phyloP scores from a whole-genome alignment of 2,797 vertebrate species.

The Chlorospingus flavigularis region DNA sequence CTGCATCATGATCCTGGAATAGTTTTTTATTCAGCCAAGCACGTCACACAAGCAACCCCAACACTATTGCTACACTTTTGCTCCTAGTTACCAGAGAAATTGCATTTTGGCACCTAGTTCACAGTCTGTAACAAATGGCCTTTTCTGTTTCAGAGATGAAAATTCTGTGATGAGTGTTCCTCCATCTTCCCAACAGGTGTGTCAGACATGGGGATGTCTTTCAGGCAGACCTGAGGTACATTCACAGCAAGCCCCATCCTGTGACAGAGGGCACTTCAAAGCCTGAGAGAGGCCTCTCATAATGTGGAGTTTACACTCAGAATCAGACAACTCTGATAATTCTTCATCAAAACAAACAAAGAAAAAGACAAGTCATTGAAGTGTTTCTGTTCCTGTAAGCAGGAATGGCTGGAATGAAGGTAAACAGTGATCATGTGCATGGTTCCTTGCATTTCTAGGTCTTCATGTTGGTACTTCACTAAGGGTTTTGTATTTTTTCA shows the following conservation, averaged over 20 bases:
- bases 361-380: background rate
- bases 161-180: background rate
- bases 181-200: background rate
- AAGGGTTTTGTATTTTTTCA: background rate
- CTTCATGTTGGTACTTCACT: background rate
- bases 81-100: background rate
- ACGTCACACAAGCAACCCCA: background rate
- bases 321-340: background rate
- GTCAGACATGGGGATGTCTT: accelerated
- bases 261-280: background rate
- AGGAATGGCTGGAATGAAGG: background rate
- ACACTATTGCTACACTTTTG: background rate
- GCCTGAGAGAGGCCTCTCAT: background rate
- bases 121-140: background rate
- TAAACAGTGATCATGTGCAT: background rate
- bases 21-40: background rate
- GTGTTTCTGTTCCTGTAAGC: background rate
- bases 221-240: background rate
- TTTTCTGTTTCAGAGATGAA: background rate
- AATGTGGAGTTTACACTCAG: background rate
- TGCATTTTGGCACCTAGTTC: background rate
- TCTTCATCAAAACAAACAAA: background rate
- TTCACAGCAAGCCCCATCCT: background rate
- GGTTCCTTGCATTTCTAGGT: background rate
- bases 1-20: background rate